These are phyloP conservation scores for Chironomus riparius DNA, from an alignment of 2,888 invertebrate genomes.

Conservation along the genomic window DNA sequence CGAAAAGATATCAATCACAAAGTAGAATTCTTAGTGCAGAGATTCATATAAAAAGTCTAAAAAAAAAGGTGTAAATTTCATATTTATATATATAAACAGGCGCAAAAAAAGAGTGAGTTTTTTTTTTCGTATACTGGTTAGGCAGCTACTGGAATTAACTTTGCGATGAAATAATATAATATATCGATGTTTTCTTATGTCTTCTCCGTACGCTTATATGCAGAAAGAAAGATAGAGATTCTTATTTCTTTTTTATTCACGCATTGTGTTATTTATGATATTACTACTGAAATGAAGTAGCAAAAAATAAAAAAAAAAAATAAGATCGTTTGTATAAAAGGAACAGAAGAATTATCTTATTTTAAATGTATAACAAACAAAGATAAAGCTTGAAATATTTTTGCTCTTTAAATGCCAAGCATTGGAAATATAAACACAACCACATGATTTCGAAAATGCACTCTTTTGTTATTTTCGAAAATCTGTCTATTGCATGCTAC, in stretches of 20 bases:
- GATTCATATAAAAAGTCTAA: no score
- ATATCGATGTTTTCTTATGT: no score
- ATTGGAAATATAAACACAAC: not conserved
- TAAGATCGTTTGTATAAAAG: no score
- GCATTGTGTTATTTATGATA: no score
- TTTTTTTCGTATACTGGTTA: not conserved
- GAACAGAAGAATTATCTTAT: no score
- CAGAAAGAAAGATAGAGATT: not conserved
- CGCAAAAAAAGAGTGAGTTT: not conserved
- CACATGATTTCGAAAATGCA: slow-evolving; percentile 11
- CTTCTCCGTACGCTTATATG: not conserved
- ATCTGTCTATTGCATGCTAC: not conserved
- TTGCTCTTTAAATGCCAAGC: not conserved
- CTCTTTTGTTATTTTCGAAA: not conserved
- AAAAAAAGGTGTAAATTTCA: no score
- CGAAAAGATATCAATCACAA: no score
- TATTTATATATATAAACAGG: no score
- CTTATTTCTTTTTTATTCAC: no score
- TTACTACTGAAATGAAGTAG: no score
- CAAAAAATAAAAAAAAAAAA: no score
- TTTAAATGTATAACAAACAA: not conserved
- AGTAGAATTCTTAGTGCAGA: no score
- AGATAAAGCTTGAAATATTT: not conserved
- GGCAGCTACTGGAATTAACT: not conserved
- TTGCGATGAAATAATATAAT: not conserved